phyloP scores from a whole-genome alignment of 53 echinoderm and acorn worm species.

The Apostichopus leukothele region DNA sequence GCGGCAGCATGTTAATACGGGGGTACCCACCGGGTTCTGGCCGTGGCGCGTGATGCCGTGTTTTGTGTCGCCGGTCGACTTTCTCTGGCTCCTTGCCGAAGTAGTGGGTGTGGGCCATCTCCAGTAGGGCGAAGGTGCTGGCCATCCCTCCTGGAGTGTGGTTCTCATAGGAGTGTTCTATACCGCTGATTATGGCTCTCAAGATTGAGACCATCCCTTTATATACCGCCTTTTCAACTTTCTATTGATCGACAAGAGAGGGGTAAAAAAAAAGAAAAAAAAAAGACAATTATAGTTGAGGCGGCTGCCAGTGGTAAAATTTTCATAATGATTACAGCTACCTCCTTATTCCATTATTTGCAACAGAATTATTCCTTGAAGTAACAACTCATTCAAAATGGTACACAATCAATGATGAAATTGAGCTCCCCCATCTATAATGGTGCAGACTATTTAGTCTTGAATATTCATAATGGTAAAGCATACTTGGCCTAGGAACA shows the following conservation, averaged over 20 bases:
- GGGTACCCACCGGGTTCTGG: conserved; percentile 50
- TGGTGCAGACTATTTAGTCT: no score
- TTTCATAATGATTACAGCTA: no score
- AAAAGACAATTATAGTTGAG: no score
- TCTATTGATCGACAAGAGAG: conserved; percentile 52
- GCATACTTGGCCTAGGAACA: no score
- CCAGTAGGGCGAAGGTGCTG: conserved; percentile 89
- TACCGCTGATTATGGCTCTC: conserved; percentile 83
- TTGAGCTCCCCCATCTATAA: no score
- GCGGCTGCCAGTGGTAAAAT: no score
- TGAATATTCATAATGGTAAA: no score
- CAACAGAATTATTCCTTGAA: no score
- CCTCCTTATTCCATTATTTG: no score
- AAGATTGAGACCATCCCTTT: conserved; percentile 88
- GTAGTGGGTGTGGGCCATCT: conserved; percentile 96
- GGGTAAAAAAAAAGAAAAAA: no score
- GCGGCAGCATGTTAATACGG: conserved; percentile 45
- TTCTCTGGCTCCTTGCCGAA: conserved; percentile 91
- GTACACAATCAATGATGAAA: no score
- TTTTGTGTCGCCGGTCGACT: conserved; percentile 49
- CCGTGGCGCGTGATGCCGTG: conserved; percentile 32
- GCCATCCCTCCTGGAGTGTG: conserved; percentile 90
- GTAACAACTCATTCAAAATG: no score
- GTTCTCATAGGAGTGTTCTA: conserved; percentile 85
- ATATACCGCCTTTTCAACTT: conserved; percentile 94